These are phyloP conservation scores for Conops quadrifasciatus DNA, from an alignment of 2,888 invertebrate species.

Conservation along the genomic window DNA sequence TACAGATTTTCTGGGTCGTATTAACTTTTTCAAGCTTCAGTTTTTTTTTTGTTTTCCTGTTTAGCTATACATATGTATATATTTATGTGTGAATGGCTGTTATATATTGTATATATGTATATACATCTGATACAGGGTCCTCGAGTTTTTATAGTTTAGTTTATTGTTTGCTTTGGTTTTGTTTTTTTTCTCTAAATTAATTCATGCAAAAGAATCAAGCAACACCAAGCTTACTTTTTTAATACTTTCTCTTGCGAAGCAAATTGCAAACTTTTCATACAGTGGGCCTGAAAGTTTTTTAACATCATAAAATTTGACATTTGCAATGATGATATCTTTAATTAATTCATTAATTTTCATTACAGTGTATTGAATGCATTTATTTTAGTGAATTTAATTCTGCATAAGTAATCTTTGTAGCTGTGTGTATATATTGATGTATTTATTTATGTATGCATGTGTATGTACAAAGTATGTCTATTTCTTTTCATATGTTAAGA, in stretches of 20 bases:
- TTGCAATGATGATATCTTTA: background rate
- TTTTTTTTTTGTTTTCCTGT: background rate
- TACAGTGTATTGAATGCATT: no score
- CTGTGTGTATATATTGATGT: no score
- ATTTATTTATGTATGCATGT: no score
- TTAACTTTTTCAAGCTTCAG: background rate
- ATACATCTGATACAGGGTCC: background rate
- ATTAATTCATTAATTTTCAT: slow-evolving; percentile 18
- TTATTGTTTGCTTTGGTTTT: slow-evolving; percentile 1
- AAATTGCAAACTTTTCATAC: background rate
- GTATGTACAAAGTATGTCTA: no score
- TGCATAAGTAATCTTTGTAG: background rate
- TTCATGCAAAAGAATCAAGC: background rate
- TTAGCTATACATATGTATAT: background rate
- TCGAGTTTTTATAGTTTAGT: background rate
- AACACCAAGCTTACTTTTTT: background rate
- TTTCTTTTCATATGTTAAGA: background rate
- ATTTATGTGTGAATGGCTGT: background rate
- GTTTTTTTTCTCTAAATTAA: slow-evolving; percentile 24
- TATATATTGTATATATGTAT: background rate
- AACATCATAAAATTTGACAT: background rate
- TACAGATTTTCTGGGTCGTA: slow-evolving; percentile 12
- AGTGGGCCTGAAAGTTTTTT: background rate
- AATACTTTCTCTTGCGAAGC: background rate
- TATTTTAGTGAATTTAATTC: background rate